phyloP scores from a whole-genome alignment of 92 coral and sea anemone genomes.

The Zoanthus sociatus region DNA sequence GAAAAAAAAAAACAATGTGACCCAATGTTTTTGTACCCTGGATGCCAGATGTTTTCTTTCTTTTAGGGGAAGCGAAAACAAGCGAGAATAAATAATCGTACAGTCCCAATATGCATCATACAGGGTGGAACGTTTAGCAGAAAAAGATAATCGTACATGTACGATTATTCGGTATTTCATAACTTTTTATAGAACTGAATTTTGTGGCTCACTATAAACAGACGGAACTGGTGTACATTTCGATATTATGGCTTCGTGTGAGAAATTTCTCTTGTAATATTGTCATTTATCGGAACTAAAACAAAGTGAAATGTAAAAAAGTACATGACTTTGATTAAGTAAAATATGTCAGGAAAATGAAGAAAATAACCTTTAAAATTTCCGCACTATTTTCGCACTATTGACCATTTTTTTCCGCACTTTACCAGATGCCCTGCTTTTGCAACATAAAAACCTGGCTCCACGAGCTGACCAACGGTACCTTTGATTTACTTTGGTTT shows the following conservation, averaged over 20 bases:
- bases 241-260: conserved; percentile 14
- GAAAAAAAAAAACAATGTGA: too few species aligned
- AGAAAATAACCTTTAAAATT: conserved; percentile 8
- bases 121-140: too few species aligned
- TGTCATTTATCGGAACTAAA: conserved; percentile 8
- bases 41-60: too few species aligned
- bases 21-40: too few species aligned
- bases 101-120: too few species aligned
- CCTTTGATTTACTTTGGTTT: too few species aligned
- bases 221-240: conserved; percentile 6
- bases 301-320: not conserved
- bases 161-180: too few species aligned
- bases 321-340: conserved; percentile 11
- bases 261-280: conserved; percentile 3
- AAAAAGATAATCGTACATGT: too few species aligned
- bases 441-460: not conserved
- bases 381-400: conserved; percentile 9
- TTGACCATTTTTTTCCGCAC: conserved; percentile 15
- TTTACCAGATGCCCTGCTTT: not conserved
- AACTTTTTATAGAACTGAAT: not conserved
- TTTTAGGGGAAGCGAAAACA: too few species aligned
- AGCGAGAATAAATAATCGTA: too few species aligned
- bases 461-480: too few species aligned
- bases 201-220: not conserved
- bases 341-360: conserved; percentile 1